phyloP scores from a whole-genome alignment of 35 echinoderm and acorn worm species.

The Chiridota heheva region DNA sequence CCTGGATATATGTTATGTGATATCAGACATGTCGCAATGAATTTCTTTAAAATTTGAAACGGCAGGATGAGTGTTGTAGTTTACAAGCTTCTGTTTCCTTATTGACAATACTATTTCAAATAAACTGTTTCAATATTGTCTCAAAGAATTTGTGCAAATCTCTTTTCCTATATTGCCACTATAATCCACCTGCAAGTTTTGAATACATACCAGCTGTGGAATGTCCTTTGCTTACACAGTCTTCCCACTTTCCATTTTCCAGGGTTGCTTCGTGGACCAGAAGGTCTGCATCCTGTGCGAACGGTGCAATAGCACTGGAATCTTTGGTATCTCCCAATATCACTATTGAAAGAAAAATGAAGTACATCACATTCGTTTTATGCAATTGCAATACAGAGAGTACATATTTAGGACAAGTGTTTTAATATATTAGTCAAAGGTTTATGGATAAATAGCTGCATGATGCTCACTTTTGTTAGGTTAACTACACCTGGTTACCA shows the following conservation, averaged over 20 bases:
- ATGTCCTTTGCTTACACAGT: slow-evolving; percentile 59
- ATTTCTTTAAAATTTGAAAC: too few relatives aligned
- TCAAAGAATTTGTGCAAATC: too few relatives aligned
- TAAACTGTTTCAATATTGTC: too few relatives aligned
- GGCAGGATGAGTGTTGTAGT: too few relatives aligned
- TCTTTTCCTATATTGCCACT: too few relatives aligned
- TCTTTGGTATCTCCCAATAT: slow-evolving; percentile 71
- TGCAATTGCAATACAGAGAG: background rate
- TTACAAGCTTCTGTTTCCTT: too few relatives aligned
- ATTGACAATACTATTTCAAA: too few relatives aligned
- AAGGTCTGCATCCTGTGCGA: slow-evolving; percentile 65
- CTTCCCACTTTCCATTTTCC: slow-evolving; percentile 55
- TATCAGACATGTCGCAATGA: too few relatives aligned
- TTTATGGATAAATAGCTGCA: too few relatives aligned
- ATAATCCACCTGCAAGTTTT: background rate
- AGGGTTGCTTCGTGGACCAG: slow-evolving; percentile 70
- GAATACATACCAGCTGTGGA: slow-evolving; percentile 67
- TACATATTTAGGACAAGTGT: background rate
- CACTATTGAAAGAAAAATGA: slow-evolving; percentile 6
- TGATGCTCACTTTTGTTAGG: background rate
- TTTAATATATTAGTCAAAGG: background rate
- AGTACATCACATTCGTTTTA: background rate
- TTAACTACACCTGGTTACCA: background rate
- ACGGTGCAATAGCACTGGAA: slow-evolving; percentile 34
- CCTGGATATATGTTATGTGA: too few relatives aligned